Conservation (phyloP, 2,888 invertebrate species). For the Eubasilissa splendida region DNA sequence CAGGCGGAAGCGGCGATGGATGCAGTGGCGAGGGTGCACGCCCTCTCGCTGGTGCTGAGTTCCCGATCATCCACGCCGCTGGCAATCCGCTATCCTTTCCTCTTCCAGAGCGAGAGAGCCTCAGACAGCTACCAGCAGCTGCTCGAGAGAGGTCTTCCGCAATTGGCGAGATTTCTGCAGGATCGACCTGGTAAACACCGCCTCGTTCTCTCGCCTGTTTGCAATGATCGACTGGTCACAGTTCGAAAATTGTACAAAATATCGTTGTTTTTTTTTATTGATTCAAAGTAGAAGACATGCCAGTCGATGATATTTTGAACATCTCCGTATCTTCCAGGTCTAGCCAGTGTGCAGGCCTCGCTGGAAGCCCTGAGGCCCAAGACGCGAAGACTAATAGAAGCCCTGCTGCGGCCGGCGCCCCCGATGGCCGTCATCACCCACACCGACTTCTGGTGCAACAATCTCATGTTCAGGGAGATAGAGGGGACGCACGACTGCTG, state of each 20-base stretch:
- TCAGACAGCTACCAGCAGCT: conserved; percentile 86
- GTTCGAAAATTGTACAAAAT: no score
- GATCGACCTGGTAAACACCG: conserved; percentile 73
- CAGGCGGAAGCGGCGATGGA: conserved; percentile 81
- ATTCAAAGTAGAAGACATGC: no score
- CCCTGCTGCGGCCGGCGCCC: conserved; percentile 80
- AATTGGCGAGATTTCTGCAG: conserved; percentile 81
- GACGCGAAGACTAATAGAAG: conserved; percentile 82
- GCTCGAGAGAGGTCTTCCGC: conserved; percentile 84
- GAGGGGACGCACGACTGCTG: conserved; percentile 75
- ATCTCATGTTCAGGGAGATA: conserved; percentile 78
- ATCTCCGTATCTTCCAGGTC: conserved; percentile 40
- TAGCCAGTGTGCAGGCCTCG: conserved; percentile 69
- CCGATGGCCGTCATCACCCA: conserved; percentile 85
- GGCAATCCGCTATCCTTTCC: conserved; percentile 73
- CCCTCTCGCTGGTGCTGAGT: conserved; percentile 76
- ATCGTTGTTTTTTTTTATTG: no score
- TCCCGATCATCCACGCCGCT: conserved; percentile 64
- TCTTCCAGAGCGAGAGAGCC: conserved; percentile 85
- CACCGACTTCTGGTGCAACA: conserved; percentile 90
- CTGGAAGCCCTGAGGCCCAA: conserved; percentile 78
- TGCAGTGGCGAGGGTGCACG: conserved; percentile 82
- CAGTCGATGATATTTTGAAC: no score
- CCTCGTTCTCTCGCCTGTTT: no score
- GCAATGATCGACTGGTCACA: no score